Evolutionary conservation across 2,113 vertebrate species (phyloP).

Genomic region (Pimephales promelas): DNA sequence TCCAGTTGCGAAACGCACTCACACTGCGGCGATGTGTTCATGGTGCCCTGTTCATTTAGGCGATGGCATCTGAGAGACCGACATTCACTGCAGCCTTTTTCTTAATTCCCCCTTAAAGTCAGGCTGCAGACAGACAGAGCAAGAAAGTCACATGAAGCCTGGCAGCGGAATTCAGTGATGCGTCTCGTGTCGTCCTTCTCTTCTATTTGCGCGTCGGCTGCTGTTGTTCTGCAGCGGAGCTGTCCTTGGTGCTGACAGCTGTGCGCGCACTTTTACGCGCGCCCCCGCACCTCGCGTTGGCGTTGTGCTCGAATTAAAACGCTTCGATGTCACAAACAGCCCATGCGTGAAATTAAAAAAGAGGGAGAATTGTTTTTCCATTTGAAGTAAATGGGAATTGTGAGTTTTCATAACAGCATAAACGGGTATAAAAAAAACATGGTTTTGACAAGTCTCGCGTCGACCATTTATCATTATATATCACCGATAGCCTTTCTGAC

Average conservation of each 20-base stretch:
- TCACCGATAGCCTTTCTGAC: neutral
- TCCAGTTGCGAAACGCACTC: slow-evolving; percentile 58
- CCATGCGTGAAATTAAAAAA: slow-evolving; percentile 5
- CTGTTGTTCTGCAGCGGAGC: slow-evolving; percentile 58
- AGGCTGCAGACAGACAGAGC: neutral
- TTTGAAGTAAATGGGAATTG: neutral
- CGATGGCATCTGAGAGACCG: slow-evolving; percentile 30
- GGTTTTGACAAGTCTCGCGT: neutral
- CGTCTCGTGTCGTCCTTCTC: slow-evolving; percentile 29
- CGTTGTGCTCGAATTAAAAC: slow-evolving; percentile 53
- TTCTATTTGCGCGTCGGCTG: slow-evolving; percentile 52
- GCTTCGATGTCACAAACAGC: slow-evolving; percentile 24
- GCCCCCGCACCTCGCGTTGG: slow-evolving; percentile 70
- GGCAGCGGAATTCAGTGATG: neutral
- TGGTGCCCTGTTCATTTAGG: slow-evolving; percentile 52
- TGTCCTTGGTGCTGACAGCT: slow-evolving; percentile 82
- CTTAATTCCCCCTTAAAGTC: slow-evolving; percentile 28
- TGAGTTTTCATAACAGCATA: neutral
- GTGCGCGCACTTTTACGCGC: slow-evolving; percentile 70
- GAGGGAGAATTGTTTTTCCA: neutral
- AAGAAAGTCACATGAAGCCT: slow-evolving; percentile 1
- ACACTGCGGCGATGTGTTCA: slow-evolving; percentile 73
- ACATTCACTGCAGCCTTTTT: neutral
- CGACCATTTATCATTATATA: neutral
- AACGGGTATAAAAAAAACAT: neutral